Evolutionary conservation across 92 coral and sea anemone species (phyloP), one percentile per base, ranked within the genome.

Genomic region (Muricea muricata): DNA sequence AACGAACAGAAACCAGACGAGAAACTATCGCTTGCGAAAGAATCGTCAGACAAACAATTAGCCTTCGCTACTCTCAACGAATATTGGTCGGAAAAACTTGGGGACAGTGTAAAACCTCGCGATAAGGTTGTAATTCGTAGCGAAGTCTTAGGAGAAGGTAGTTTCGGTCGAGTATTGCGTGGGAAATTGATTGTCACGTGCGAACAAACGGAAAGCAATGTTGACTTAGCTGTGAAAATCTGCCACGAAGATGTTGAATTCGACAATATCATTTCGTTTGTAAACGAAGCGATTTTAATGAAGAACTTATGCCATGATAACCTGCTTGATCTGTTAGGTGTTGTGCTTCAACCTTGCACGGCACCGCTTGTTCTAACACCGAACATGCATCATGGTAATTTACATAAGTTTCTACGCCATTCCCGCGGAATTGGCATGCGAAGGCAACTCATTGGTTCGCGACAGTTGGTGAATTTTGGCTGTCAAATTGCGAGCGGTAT

Each of bases 361-460:
- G 28, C 83, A 3, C 83, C 83, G 56, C 54, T 55, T 7, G 58
- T 78, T 31, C 52, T 78, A 39, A 78, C 83, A 13, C 71, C 83
- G 9, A 24, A 31, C 31, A 31, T 78, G 71, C 26, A 61, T 21
- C 83, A 78, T 78, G 70, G 83, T 10, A 71, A 78, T 57, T 39
- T 78, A 12, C 83, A 78, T 65, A 78, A 78, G 58, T 78, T 78
- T 24, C 25, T 78, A 20, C 37, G 83, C 34, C 83, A 78, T 58
- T 78, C 83, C 13, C 83, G 83, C 48, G 83, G 83, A 11, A 57
- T 78, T 39, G 83, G 83, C 17, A 78, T 32, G 34, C 83, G 83
- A 24, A 34, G 83, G 1, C 83, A 78, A 25, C 70, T 78, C 48
- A 78, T 78, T 57, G 83, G 83, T 45, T 78, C 83, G 4, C 52